Evolutionary conservation across 2,888 invertebrate genomes (phyloP).

Genomic region (Papilio gigon): DNA sequence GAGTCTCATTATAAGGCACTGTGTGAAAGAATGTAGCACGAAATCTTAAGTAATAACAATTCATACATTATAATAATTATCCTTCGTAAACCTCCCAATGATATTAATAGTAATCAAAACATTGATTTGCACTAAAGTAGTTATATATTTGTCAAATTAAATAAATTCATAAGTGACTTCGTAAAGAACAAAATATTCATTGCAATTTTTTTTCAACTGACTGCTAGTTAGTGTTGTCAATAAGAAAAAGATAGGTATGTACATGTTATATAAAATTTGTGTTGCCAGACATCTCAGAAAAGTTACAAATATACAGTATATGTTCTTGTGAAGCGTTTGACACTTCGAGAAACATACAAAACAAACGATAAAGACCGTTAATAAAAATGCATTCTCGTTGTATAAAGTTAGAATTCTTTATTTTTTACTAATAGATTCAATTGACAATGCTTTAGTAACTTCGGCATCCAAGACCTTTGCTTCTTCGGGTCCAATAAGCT

Average conservation of each 20-base stretch:
- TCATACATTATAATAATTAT: conserved; percentile 24
- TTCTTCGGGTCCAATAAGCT: conserved; percentile 60
- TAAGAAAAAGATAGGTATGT: background rate
- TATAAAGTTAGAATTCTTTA: background rate
- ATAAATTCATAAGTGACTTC: conserved; percentile 32
- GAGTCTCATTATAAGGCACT: conserved; percentile 38
- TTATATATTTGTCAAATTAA: conserved; percentile 30
- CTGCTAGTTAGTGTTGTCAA: conserved; percentile 31
- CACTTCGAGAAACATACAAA: too few relatives aligned
- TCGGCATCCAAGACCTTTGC: conserved; percentile 53
- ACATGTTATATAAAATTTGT: background rate
- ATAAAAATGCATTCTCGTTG: background rate
- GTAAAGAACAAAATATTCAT: conserved; percentile 40
- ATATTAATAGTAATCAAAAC: conserved; percentile 24
- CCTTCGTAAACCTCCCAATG: conserved; percentile 1
- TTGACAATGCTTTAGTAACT: conserved; percentile 54
- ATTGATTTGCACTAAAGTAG: conserved; percentile 20
- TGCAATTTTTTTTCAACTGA: conserved; percentile 37
- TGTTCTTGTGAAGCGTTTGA: too few relatives aligned
- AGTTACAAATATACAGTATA: background rate
- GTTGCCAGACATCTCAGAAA: background rate
- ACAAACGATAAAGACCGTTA: too few relatives aligned
- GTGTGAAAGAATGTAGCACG: conserved; percentile 37
- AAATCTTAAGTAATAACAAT: conserved; percentile 30
- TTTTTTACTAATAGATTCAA: conserved; percentile 47